Evolutionary conservation across 2,888 invertebrate species (phyloP).

Genomic region (Napeogenes inachia): DNA sequence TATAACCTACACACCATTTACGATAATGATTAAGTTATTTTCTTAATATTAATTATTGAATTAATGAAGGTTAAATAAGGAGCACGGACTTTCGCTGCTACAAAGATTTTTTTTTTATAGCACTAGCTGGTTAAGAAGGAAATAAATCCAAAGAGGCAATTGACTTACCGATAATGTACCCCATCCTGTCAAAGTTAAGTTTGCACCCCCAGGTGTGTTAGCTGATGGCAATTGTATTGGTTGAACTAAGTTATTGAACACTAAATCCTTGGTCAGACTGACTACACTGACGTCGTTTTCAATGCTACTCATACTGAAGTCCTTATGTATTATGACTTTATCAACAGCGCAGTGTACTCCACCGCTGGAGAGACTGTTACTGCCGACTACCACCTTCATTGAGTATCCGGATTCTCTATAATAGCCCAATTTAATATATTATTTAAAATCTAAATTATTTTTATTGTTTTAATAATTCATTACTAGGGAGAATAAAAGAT

Average conservation of each 20-base stretch:
- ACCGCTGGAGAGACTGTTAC: slow-evolving; percentile 58
- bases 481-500: not conserved
- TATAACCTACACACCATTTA: no score
- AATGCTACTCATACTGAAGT: slow-evolving; percentile 52
- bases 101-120: no score
- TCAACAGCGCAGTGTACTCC: slow-evolving; percentile 58
- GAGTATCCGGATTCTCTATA: slow-evolving; percentile 28
- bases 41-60: no score
- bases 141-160: not conserved
- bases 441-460: no score
- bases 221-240: slow-evolving; percentile 51
- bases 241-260: slow-evolving; percentile 50
- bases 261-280: slow-evolving; percentile 47
- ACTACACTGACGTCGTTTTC: slow-evolving; percentile 69
- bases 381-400: slow-evolving; percentile 64
- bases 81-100: no score
- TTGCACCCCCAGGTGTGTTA: slow-evolving; percentile 49
- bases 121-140: no score
- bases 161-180: slow-evolving; percentile 60
- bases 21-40: no score
- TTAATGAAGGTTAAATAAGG: no score
- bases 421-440: no score
- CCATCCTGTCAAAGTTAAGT: slow-evolving; percentile 68
- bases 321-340: slow-evolving; percentile 59
- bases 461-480: no score